Percentiles rank a stretch among this genome's conserved stretches.
phyloP scores from a whole-genome alignment of 2,888 invertebrate genomes.

The Drosophila pullipes region DNA sequence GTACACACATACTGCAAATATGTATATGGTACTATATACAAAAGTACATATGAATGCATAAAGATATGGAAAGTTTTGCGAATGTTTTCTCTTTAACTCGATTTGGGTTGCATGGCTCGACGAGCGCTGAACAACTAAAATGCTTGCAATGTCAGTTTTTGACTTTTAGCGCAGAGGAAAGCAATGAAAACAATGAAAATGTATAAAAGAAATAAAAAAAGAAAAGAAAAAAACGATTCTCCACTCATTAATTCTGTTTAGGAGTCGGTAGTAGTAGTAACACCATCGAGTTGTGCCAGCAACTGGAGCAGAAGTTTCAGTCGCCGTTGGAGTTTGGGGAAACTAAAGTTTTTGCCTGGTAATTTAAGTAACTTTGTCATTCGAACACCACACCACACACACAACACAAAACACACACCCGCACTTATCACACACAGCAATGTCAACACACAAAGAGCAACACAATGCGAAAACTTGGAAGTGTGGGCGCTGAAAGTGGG shows the following conservation, averaged over 20 bases:
- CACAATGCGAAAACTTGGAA: conserved; percentile 50
- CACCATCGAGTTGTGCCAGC: conserved; percentile 18
- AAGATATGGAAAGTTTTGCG: conserved; percentile 51
- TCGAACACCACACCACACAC: conserved; percentile 41
- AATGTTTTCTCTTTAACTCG: conserved; percentile 49
- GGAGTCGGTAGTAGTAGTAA: conserved; percentile 31
- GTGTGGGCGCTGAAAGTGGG: conserved; percentile 4
- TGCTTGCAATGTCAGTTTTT: conserved; percentile 56
- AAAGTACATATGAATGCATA: conserved; percentile 1
- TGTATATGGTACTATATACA: neutral
- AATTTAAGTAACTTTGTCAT: conserved; percentile 80
- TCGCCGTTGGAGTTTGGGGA: conserved; percentile 11
- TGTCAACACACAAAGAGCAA: conserved; percentile 65
- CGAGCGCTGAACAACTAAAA: conserved; percentile 36
- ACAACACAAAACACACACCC: conserved; percentile 23
- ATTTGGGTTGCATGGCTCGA: conserved; percentile 55
- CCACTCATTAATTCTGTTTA: conserved; percentile 66
- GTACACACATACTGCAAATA: neutral
- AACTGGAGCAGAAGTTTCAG: neutral
- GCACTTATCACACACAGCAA: conserved; percentile 20
- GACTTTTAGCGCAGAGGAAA: conserved; percentile 46
- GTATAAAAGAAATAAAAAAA: conserved; percentile 37
- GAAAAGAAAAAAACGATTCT: conserved; percentile 39
- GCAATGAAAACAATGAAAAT: conserved; percentile 33
- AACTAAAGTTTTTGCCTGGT: conserved; percentile 71